These are phyloP conservation scores for Orthosia incerta DNA, from an alignment of 2,888 invertebrate species.

Conservation along the genomic window DNA sequence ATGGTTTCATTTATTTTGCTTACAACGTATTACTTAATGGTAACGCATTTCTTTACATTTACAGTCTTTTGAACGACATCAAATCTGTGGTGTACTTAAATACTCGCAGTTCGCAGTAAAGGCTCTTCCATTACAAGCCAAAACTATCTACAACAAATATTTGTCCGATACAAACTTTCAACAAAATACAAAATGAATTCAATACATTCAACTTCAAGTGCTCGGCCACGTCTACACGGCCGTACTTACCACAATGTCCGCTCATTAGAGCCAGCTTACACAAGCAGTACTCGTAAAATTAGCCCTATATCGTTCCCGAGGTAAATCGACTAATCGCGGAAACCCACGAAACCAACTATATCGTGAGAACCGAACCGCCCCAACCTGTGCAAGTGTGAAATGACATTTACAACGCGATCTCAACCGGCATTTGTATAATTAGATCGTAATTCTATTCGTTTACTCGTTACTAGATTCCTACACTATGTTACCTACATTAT, in stretches of 20 bases:
- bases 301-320: conserved; percentile 72
- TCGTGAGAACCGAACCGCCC: conserved; percentile 74
- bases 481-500: conserved; percentile 60
- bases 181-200: conserved; percentile 41
- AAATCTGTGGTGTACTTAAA: background rate
- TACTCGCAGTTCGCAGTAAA: background rate
- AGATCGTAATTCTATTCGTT: conserved; percentile 84
- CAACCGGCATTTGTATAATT: conserved; percentile 83
- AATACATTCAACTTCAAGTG: conserved; percentile 45
- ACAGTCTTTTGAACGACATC: background rate
- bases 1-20: conserved; percentile 11
- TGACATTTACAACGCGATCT: conserved; percentile 82
- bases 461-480: conserved; percentile 75
- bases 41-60: background rate
- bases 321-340: conserved; percentile 75
- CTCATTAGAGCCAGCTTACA: conserved; percentile 78
- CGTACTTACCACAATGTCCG: conserved; percentile 68
- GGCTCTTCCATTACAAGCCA: background rate
- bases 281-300: conserved; percentile 77
- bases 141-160: background rate
- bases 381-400: conserved; percentile 76
- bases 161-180: conserved; percentile 11
- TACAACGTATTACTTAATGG: background rate
- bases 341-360: conserved; percentile 70
- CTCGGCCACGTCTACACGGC: conserved; percentile 47